Evolutionary conservation across 2,797 vertebrate genomes (phyloP), one percentile per base, ranked within the genome.

Genomic region (Pteropus rufus): DNA sequence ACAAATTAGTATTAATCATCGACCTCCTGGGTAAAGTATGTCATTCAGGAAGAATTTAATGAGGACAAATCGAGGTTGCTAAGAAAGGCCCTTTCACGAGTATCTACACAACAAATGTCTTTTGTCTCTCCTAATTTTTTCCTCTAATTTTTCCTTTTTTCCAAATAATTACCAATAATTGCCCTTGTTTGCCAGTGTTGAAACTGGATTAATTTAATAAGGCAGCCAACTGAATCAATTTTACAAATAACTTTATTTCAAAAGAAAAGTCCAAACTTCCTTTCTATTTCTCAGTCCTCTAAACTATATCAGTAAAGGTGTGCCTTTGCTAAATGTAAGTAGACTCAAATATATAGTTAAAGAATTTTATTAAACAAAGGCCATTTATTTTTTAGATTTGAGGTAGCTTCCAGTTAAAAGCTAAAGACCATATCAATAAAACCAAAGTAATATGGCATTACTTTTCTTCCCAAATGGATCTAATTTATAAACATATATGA

Each of bases 381-480:
- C 10, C 11, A 10, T 67, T 84, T 93, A 92, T 75, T 83, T 89
- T 91, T 93, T 77, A 89, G 60, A 91, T 76, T 76, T 93, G 24
- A 91, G 85, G 70, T 14, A 79, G 54, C 2, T 82, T 96, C 83
- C 70, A 89, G 65, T 84, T 95, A 81, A 95, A 96, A 96, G 14
- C 73, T 89, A 91, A 91, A 83, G 56, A 73, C 56, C 29, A 0
- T 84, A 88, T 90, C 81, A 97, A 69, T 76, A 93, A 97, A 97
- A 93, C 26, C 69, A 96, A 92, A 93, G 87, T 79, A 90, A 86
- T 44, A 58, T 46, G 72, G 79, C 76, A 72, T 72, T 85, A 52
- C 29, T 95, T 73, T 54, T 69, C 21, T 93, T 89, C 36, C 60
- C 82, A 90, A 97, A 92, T 84, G 92, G 75, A 87, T 90, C 84